Evolutionary conservation across 1,140 invertebrate species (phyloP).

Genomic region (Drosophila ercepeae): DNA sequence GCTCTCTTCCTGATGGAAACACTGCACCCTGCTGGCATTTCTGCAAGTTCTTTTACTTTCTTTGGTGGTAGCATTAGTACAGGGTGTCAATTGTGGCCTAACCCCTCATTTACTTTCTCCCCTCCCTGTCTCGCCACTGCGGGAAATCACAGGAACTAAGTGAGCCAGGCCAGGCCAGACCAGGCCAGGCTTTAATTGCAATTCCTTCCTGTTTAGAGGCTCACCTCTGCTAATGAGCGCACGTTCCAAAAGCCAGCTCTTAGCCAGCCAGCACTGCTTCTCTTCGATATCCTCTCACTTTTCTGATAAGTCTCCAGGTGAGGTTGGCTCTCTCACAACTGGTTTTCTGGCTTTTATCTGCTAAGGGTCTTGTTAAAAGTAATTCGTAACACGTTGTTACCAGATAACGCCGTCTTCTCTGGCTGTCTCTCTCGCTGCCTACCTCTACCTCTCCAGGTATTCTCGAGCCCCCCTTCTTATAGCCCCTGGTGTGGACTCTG

Average conservation of each 20-base stretch:
- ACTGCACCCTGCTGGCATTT: slow-evolving; percentile 63
- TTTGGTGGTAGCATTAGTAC: slow-evolving; percentile 33
- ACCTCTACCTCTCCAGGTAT: slow-evolving; percentile 17
- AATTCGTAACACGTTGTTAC: slow-evolving; percentile 84
- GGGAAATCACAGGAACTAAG: slow-evolving; percentile 50
- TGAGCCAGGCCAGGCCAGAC: not conserved
- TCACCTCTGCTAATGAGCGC: slow-evolving; percentile 65
- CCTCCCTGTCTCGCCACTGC: slow-evolving; percentile 25
- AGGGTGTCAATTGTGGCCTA: slow-evolving; percentile 19
- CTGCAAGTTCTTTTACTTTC: slow-evolving; percentile 44
- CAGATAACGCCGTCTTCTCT: slow-evolving; percentile 76
- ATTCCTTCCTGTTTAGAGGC: slow-evolving; percentile 63
- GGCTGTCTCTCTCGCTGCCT: slow-evolving; percentile 29
- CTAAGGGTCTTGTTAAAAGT: slow-evolving; percentile 84
- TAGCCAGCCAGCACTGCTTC: slow-evolving; percentile 12
- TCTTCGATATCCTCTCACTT: slow-evolving; percentile 5
- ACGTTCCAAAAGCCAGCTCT: slow-evolving; percentile 47
- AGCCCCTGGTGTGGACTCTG: slow-evolving; percentile 13
- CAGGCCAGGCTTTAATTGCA: slow-evolving; percentile 53
- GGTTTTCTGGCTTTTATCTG: slow-evolving; percentile 81
- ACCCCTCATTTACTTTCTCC: slow-evolving; percentile 1
- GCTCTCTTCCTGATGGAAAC: slow-evolving; percentile 29
- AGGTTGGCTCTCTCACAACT: slow-evolving; percentile 34
- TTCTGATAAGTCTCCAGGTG: slow-evolving; percentile 17
- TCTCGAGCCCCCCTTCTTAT: not conserved